Base-by-base conservation (phyloP, 2,888 invertebrate genomes). In the Plutella xylostella region DNA sequence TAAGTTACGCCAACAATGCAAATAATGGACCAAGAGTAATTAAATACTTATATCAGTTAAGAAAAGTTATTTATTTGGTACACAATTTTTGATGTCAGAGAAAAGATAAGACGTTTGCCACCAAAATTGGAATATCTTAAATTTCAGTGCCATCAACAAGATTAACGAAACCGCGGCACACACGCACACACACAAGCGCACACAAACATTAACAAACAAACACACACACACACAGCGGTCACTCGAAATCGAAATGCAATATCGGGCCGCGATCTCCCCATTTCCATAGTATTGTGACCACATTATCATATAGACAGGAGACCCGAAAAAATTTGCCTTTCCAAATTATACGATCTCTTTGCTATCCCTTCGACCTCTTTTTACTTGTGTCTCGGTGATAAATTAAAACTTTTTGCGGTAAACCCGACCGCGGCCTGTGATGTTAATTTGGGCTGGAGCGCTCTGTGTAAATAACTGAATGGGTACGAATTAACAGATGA, bases 261-360 rank as follows among this genome's bases (percentile, higher is more conserved):
- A 44, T 35, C 22, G 41, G 44, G 15, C 33, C 19, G 63, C 63
- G 61, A 63, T 59, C 57, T 55, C 55, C 58, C 62, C 63, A 69
- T 69, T 69, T 65, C 66, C 68, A 71, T 69, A 68, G 57, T 68
- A 51, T 54, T 70, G 70, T 71, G 68, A 69, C 45, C 61, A 67
- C 70, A 71, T 72, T 72, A 72, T 63, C 70, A 70, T 71, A 72
- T 70, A 72, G 68, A 71, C 63, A 56, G 63, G 57, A 49, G 53
- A 11, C 46, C 56, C 56, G 52, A 68, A 71, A 69, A 60, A 69
- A 66, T 60, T 56, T 60, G 55, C 57, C 63, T 60, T 58, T 63
- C n/a, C 62, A 61, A 67, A 66, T 63, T 62, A 61, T 66, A 63
- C 68, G 63, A 61, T 56, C n/a, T n/a, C n/a, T n/a, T n/a, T n/a